phyloP scores from a whole-genome alignment of 2,113 vertebrate genomes.

The Corydoras maculifer region DNA sequence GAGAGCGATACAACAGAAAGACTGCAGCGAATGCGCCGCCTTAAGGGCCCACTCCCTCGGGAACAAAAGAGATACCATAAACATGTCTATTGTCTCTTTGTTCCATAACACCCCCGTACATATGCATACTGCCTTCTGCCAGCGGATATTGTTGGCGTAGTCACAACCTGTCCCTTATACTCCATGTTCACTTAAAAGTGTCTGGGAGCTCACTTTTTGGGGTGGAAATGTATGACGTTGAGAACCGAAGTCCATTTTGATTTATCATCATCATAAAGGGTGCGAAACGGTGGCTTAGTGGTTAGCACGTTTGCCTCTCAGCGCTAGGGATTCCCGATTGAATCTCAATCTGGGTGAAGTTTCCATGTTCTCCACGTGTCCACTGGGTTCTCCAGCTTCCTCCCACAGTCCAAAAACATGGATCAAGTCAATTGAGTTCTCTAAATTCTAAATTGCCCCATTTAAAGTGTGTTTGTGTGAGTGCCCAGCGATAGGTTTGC shows the following conservation, averaged over 20 bases:
- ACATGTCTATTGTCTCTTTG: slow-evolving; percentile 12
- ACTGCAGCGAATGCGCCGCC: not conserved
- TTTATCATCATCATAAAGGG: too few species aligned
- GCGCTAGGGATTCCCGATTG: too few species aligned
- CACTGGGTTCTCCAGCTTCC: too few species aligned
- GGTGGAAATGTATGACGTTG: not conserved
- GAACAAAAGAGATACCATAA: slow-evolving; percentile 5
- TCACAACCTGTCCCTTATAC: slow-evolving; percentile 1
- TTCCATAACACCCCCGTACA: slow-evolving; percentile 4
- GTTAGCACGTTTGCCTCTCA: too few species aligned
- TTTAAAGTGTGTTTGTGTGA: too few species aligned
- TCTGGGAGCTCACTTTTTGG: not conserved
- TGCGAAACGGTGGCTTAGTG: too few species aligned
- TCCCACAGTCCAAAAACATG: too few species aligned
- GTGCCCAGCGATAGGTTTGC: too few species aligned
- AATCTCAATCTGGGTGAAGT: too few species aligned
- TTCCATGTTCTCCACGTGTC: too few species aligned
- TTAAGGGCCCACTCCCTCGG: not conserved
- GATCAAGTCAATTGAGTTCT: too few species aligned
- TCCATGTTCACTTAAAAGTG: not conserved
- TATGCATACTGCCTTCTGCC: not conserved
- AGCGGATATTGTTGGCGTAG: not conserved
- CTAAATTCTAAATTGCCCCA: too few species aligned
- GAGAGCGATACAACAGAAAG: slow-evolving; percentile 29
- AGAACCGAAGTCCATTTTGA: not conserved